Percentiles rank a stretch among this genome's conserved stretches.
Evolutionary conservation across 2,797 vertebrate genomes (phyloP).

Genomic region (Muscicapa comitata): DNA sequence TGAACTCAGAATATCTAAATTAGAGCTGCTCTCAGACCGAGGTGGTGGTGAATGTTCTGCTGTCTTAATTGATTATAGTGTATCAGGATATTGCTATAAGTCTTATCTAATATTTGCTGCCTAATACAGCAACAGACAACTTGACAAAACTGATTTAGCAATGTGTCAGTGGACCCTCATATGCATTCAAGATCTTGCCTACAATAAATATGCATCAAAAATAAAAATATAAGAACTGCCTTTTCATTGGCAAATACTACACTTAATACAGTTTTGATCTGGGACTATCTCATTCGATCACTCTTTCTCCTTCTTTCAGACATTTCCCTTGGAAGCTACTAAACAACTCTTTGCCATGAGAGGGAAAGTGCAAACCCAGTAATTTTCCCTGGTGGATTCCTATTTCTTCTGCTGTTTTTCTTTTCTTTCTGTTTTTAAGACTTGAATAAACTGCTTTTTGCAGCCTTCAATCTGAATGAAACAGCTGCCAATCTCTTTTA

Average conservation of each 20-base stretch:
- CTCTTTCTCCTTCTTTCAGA: neutral
- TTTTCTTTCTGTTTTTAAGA: neutral
- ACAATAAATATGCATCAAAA: neutral
- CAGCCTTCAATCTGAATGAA: neutral
- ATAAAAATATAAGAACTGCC: neutral
- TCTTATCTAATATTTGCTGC: neutral
- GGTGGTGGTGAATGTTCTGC: neutral
- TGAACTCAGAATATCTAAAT: conserved; percentile 5
- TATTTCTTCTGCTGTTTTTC: neutral
- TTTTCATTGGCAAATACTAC: neutral
- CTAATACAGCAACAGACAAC: neutral
- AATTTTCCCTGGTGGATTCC: neutral
- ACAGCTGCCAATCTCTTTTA: neutral
- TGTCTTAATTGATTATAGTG: conserved; percentile 26
- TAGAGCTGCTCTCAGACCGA: neutral
- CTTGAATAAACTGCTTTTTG: neutral
- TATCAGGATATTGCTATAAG: neutral
- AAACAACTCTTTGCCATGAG: neutral
- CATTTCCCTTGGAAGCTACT: neutral
- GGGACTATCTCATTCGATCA: neutral
- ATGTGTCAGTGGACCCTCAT: neutral
- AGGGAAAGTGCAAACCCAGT: neutral
- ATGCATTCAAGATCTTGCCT: neutral
- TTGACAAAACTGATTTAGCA: neutral
- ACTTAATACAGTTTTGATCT: neutral